These are phyloP conservation scores for Drosophila nasuta DNA, from an alignment of 1,140 invertebrate species.

Conservation along the genomic window DNA sequence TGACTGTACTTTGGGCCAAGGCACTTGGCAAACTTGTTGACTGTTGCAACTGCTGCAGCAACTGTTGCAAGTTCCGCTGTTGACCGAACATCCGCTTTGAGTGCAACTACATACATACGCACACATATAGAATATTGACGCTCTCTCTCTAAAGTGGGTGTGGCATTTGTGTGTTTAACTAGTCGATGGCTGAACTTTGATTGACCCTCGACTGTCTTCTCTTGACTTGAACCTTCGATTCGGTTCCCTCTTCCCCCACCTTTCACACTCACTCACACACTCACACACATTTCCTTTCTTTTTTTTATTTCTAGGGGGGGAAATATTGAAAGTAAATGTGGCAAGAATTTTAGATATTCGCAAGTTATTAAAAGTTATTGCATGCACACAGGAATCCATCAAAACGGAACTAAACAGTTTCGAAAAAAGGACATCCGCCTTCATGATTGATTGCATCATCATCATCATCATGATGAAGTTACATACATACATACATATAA, in stretches of 20 bases:
- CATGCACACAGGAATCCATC: constrained; percentile 4
- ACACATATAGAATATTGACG: constrained; percentile 20
- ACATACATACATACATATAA: neutral
- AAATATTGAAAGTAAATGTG: constrained; percentile 8
- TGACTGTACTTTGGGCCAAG: constrained; percentile 28
- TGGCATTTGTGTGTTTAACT: constrained; percentile 4
- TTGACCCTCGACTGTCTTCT: neutral
- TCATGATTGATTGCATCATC: constrained; percentile 8
- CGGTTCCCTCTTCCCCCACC: neutral
- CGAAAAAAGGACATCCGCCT: constrained; percentile 17
- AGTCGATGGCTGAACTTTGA: constrained; percentile 30
- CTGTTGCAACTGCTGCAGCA: constrained; percentile 23
- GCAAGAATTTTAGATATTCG: constrained; percentile 4
- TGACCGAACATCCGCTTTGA: constrained; percentile 44
- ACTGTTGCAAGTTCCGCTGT: constrained; percentile 26
- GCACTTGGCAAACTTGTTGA: constrained; percentile 45
- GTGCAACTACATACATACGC: neutral
- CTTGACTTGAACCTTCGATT: no score
- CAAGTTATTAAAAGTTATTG: constrained; percentile 26
- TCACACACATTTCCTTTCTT: no score
- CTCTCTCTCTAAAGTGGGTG: neutral
- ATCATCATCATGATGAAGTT: constrained; percentile 1
- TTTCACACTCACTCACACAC: neutral
- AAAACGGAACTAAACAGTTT: constrained; percentile 26
- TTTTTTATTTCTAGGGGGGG: no score